Evolutionary conservation across 2,888 invertebrate species (phyloP).

Genomic region (Hyposoter dolosus): DNA sequence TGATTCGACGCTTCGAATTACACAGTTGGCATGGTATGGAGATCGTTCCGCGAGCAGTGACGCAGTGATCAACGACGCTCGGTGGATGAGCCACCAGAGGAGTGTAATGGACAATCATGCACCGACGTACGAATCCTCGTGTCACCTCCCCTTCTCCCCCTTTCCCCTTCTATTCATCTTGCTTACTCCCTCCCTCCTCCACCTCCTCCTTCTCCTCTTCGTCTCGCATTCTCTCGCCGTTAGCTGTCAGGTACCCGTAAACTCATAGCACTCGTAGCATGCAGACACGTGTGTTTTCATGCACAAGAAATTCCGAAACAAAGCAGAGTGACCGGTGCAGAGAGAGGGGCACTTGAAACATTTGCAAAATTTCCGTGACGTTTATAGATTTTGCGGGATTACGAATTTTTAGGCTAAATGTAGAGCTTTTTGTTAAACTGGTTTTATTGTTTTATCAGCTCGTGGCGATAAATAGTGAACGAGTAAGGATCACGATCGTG

Average conservation of each 20-base stretch:
- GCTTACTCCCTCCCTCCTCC: background rate
- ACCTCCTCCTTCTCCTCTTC: constrained; percentile 2
- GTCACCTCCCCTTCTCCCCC: background rate
- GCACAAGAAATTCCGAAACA: background rate
- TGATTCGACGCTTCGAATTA: constrained; percentile 66
- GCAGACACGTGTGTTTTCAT: background rate
- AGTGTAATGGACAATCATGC: constrained; percentile 51
- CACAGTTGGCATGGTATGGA: constrained; percentile 54
- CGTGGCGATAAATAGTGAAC: background rate
- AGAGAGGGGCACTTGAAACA: too few relatives aligned
- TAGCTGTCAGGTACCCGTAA: background rate
- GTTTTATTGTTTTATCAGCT: background rate
- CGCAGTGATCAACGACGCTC: constrained; percentile 62
- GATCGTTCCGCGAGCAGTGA: constrained; percentile 55
- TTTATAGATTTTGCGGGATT: background rate
- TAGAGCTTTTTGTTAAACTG: background rate
- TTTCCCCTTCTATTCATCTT: background rate
- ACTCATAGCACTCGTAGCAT: background rate
- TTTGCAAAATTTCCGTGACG: background rate
- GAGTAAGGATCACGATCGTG: background rate
- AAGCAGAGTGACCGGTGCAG: background rate
- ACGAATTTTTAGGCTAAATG: background rate
- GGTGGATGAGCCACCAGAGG: constrained; percentile 35
- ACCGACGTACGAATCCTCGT: constrained; percentile 14
- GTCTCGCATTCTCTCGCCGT: background rate